Percentiles rank a stretch among this genome's conserved stretches.
Conservation (phyloP, 2,113 vertebrate genomes). For the Meleagris gallopavo region DNA sequence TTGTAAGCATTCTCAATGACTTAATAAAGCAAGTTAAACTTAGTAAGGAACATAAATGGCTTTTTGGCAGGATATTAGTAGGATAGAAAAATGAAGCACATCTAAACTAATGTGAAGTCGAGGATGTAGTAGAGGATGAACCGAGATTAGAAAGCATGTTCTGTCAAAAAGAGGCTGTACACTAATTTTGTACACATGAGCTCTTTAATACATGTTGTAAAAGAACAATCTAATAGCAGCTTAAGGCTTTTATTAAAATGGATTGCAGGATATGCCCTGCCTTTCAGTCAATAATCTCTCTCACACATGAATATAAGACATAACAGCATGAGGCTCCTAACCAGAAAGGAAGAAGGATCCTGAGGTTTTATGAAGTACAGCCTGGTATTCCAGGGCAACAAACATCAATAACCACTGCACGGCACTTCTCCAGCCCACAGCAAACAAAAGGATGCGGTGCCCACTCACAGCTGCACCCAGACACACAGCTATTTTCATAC, state of each 20-base stretch:
- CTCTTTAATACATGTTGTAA: slow-evolving; percentile 28
- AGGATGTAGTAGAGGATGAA: background rate
- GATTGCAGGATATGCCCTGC: background rate
- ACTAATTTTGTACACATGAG: slow-evolving; percentile 16
- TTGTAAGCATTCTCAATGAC: background rate
- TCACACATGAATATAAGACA: background rate
- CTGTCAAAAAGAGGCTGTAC: background rate
- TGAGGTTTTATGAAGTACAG: background rate
- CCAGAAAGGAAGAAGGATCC: background rate
- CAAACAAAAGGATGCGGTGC: background rate
- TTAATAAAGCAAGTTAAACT: background rate
- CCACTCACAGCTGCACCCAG: background rate
- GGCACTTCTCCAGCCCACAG: background rate
- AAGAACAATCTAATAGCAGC: slow-evolving; percentile 37
- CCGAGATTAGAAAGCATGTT: background rate
- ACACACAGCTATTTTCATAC: background rate
- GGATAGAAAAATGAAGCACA: background rate
- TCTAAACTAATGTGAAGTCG: background rate
- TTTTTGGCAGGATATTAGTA: background rate
- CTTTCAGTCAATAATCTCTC: slow-evolving; percentile 9
- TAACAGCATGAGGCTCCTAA: slow-evolving; percentile 6
- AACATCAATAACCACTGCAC: background rate
- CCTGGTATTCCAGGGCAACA: background rate
- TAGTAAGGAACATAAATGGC: background rate
- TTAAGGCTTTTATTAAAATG: slow-evolving; percentile 47